Evolutionary conservation across 2,113 vertebrate species (phyloP).

Genomic region (Elephas maximus): DNA sequence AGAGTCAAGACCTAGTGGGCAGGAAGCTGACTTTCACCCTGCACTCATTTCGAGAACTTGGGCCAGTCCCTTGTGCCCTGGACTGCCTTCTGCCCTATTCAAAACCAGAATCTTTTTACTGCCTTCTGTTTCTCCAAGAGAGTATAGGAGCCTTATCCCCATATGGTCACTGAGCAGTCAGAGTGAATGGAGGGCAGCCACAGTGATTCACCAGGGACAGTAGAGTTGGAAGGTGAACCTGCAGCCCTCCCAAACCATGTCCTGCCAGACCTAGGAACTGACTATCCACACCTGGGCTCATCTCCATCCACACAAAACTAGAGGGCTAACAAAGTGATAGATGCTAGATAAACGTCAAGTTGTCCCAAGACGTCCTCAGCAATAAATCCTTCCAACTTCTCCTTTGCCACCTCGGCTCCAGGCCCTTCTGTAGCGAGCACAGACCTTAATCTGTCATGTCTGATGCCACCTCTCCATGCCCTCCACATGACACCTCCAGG

Average conservation of each 20-base stretch:
- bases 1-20: neutral
- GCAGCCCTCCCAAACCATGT: neutral
- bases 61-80: neutral
- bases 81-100: neutral
- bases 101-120: neutral
- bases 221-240: neutral
- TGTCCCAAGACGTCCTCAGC: neutral
- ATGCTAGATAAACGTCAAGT: neutral
- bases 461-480: neutral
- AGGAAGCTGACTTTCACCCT: neutral
- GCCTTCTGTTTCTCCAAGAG: neutral
- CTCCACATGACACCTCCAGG: neutral
- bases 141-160: neutral
- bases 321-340: neutral
- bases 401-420: neutral
- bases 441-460: neutral
- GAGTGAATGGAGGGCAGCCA: neutral
- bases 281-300: neutral
- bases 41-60: neutral
- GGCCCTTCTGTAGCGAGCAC: neutral
- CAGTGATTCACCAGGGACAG: neutral
- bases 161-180: fast-evolving
- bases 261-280: neutral
- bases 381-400: neutral
- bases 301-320: neutral